Conservation (phyloP, 2,888 invertebrate genomes). For the Spilarctia lutea region DNA sequence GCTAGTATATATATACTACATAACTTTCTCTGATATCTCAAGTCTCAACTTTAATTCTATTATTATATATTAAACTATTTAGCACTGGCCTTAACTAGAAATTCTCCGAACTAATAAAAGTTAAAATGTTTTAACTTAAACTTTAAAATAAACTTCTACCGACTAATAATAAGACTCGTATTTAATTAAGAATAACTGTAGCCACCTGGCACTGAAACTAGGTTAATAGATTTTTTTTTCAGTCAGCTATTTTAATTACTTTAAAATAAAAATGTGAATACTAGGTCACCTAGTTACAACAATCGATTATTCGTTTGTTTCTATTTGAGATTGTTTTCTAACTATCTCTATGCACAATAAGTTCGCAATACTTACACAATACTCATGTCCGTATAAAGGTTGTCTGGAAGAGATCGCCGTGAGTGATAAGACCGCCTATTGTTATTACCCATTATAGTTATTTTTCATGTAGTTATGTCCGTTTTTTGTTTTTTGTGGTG, state of each 20-base stretch:
- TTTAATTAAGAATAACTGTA: constrained; percentile 59
- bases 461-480: too few relatives aligned
- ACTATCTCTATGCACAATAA: not conserved
- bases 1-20: too few relatives aligned
- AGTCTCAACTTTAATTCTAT: not conserved
- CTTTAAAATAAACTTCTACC: constrained; percentile 39
- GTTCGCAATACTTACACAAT: constrained; percentile 12
- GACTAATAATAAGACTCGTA: constrained; percentile 47
- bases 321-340: constrained; percentile 10
- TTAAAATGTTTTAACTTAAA: constrained; percentile 44
- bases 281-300: constrained; percentile 34
- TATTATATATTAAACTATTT: constrained; percentile 16
- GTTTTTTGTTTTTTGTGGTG: too few relatives aligned
- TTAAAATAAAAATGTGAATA: constrained; percentile 29
- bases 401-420: too few relatives aligned
- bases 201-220: constrained; percentile 51
- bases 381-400: too few relatives aligned
- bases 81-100: constrained; percentile 26
- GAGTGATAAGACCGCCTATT: too few relatives aligned
- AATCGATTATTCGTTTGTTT: constrained; percentile 30
- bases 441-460: too few relatives aligned
- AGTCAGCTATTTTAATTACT: constrained; percentile 30
- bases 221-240: constrained; percentile 56
- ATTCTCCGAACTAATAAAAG: constrained; percentile 37
- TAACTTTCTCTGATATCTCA: not conserved